Percentiles rank a stretch among this genome's conserved stretches.
Conservation (phyloP, 2,113 vertebrate genomes). For the Tachuris rubrigastra region DNA sequence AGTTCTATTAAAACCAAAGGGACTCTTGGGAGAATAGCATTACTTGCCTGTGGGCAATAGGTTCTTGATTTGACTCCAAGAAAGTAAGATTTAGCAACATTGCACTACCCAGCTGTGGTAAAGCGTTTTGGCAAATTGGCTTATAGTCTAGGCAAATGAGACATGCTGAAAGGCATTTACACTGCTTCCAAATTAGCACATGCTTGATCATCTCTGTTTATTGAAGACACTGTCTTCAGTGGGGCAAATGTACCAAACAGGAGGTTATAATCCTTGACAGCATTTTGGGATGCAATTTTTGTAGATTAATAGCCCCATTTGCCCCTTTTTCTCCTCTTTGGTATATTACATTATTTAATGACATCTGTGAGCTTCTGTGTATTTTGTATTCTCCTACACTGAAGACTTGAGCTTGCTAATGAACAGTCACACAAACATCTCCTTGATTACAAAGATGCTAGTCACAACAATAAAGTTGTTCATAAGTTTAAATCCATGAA, state of each 20-base stretch:
- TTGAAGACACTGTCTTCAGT: not conserved
- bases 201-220: not conserved
- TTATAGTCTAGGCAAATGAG: not conserved
- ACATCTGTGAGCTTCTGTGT: not conserved
- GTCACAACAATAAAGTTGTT: not conserved
- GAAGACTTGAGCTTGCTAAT: not conserved
- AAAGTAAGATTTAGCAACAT: not conserved
- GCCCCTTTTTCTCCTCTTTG: not conserved
- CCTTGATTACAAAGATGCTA: not conserved
- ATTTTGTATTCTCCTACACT: not conserved
- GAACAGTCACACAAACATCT: not conserved
- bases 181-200: not conserved
- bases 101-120: not conserved
- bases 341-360: not conserved
- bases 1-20: constrained; percentile 15
- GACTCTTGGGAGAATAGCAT: not conserved
- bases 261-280: not conserved
- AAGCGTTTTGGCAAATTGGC: not conserved
- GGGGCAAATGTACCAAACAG: not conserved
- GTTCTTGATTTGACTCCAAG: constrained; percentile 9
- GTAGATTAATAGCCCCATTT: not conserved
- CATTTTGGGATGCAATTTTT: not conserved
- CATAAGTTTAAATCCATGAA: not conserved
- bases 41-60: not conserved
- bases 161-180: not conserved